Evolutionary conservation across 2,113 vertebrate species (phyloP), one percentile per base, ranked within the genome.

Genomic region (Pomatostomus ruficeps): DNA sequence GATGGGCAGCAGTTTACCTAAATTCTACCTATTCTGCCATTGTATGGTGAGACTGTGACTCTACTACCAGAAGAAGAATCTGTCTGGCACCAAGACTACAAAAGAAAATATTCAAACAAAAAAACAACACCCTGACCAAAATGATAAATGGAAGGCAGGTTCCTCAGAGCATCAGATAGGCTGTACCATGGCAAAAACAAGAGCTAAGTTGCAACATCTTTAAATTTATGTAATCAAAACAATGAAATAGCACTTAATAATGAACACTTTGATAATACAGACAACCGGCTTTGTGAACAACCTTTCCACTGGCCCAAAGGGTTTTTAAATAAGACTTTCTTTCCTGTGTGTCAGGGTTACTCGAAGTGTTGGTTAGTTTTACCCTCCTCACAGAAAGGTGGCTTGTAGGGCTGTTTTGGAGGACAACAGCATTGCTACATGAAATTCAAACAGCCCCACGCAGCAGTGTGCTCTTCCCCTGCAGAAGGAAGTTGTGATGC

Each of bases 91-190:
- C 65, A 42, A 33, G 40, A 68, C 45, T 58, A 75, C 51, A 72
- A 79, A 84, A 63, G 31, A 78, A 72, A 73, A 57, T 54, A 73
- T 17, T 17, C 68, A 70, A 74, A 75, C 16, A 19, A 28, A 84
- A 87, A 66, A 48, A 18, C 58, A 96, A 35, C 76, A 81, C 18
- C 55, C 93, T 84, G 74, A 83, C 83, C 85, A 85, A 87, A 63
- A 96, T 89, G 95, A 98, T 96, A 84, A 97, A 97, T 97, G 97
- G 94, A 94, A 93, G 66, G 63, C 85, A 90, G 91, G 97, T 93
- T 95, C 94, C 79, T 33, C 75, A 74, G 82, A 96, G 97, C 96
- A 97, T 96, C 97, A 93, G 95, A 97, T 58, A 96, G 85, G 42
- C 74, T 57, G 68, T 51, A 84, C 57, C 61, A 80, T 79, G 86